Evolutionary conservation across 2,113 vertebrate genomes (phyloP), one percentile per base, ranked within the genome.

Genomic region (Carlito syrichta): DNA sequence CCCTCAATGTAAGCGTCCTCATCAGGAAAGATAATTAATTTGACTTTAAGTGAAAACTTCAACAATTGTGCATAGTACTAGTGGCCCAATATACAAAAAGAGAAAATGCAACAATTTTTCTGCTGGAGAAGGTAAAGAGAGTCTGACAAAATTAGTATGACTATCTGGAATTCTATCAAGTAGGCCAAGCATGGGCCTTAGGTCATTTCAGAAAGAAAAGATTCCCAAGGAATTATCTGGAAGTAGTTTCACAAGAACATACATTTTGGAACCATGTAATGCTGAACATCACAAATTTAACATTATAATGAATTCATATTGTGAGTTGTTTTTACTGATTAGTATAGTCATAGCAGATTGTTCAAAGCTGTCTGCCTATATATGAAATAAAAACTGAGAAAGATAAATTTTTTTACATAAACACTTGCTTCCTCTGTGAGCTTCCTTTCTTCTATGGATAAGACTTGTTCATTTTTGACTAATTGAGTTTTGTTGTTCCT

Each of bases 271-370:
- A 2, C 0, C 25, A 52, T n/a, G 6, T n/a, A 76, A 82, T 78
- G 19, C 12, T 83, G 2, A 8, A 27, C 5, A 86, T 54, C 20
- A 7, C 20, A 48, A 68, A 81, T 78, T 88, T 38, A 91, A 63
- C 9, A 74, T 93, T 86, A 30, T 38, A 86, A 89, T 35, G n/a
- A 54, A 73, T 79, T 89, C 2, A 43, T 91, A 54, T 40, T 48
- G 27, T 76, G 17, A 76, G 7, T 43, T 84, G 17, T 76, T 1
- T 76, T 3, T 71, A 68, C 17, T 35, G 6, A 84, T 3, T 60
- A 13, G 1, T n/a, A 20, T 17, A 54, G 10, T 52, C 14, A 62
- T 2, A 35, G 5, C 8, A n/a, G 8, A 1, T 17, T 84, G 3
- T 45, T 77, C 30, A 74, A 82, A 1, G 7, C 10, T 92, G 10